phyloP scores from a whole-genome alignment of 1,140 invertebrate genomes.

The Eueides isabella region DNA sequence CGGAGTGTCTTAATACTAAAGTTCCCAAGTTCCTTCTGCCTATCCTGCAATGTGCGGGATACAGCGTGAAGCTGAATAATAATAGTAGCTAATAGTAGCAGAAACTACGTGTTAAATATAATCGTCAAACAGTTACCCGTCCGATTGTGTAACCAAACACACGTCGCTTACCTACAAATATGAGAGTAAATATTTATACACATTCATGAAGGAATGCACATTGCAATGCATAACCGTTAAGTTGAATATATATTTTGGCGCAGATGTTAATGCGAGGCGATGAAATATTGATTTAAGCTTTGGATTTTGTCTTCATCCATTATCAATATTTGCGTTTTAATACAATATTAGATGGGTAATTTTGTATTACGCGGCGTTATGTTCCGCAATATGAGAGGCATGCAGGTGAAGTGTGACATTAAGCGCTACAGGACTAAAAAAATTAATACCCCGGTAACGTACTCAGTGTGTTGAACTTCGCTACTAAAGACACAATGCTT shows the following conservation, averaged over 20 bases:
- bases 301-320: conserved; percentile 11
- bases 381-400: no score
- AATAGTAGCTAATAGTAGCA: no score
- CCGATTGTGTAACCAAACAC: neutral
- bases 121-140: neutral
- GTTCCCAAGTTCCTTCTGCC: no score
- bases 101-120: no score
- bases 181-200: neutral
- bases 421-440: no score
- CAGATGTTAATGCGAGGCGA: neutral
- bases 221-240: neutral
- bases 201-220: conserved; percentile 3
- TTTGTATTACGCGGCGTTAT: neutral
- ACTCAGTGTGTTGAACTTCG: no score
- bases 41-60: no score
- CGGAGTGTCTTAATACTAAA: no score
- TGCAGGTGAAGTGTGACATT: no score
- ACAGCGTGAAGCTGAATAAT: no score
- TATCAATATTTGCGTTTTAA: neutral
- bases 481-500: no score
- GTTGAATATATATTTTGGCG: conserved; percentile 2
- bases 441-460: no score
- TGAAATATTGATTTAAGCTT: neutral
- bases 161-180: neutral
- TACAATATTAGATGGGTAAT: neutral